Conservation (phyloP, 2,888 invertebrate species). For the Altica lythri region DNA sequence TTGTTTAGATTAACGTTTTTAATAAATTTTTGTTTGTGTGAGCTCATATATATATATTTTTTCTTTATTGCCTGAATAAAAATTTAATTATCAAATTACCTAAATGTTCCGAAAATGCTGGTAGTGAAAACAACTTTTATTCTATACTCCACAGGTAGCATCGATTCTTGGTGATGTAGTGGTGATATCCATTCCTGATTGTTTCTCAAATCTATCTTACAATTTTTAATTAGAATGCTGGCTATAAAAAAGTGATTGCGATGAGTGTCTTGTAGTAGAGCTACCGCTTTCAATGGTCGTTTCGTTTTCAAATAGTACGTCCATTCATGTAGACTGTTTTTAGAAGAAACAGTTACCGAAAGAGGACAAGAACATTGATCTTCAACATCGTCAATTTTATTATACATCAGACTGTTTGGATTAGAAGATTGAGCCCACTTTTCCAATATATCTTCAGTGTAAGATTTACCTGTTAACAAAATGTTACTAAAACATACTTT, state of each 20-base stretch:
- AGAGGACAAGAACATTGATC: constrained; percentile 64
- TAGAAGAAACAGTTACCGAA: constrained; percentile 66
- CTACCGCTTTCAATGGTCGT: constrained; percentile 64
- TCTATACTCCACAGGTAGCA: constrained; percentile 40
- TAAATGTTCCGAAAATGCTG: constrained; percentile 77
- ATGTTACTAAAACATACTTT: constrained; percentile 1
- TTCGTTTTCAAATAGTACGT: constrained; percentile 62
- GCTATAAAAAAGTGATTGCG: constrained; percentile 69
- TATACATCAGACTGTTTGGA: constrained; percentile 67
- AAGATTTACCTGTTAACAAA: constrained; percentile 51
- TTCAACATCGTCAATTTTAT: constrained; percentile 65
- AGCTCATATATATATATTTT: too few species aligned
- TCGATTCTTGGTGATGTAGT: constrained; percentile 35
- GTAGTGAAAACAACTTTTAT: constrained; percentile 55
- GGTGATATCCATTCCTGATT: constrained; percentile 63
- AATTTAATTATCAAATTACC: constrained; percentile 6
- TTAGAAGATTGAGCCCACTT: constrained; percentile 66
- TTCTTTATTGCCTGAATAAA: not conserved
- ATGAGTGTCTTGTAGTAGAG: constrained; percentile 71
- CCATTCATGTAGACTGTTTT: constrained; percentile 67
- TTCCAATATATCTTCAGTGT: constrained; percentile 69
- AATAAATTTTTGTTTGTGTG: too few species aligned
- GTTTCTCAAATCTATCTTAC: constrained; percentile 46
- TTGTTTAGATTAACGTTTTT: too few species aligned
- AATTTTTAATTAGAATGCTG: constrained; percentile 53